Base-by-base conservation (phyloP, 2,113 vertebrate genomes). In the Brienomyrus brachyistius region DNA sequence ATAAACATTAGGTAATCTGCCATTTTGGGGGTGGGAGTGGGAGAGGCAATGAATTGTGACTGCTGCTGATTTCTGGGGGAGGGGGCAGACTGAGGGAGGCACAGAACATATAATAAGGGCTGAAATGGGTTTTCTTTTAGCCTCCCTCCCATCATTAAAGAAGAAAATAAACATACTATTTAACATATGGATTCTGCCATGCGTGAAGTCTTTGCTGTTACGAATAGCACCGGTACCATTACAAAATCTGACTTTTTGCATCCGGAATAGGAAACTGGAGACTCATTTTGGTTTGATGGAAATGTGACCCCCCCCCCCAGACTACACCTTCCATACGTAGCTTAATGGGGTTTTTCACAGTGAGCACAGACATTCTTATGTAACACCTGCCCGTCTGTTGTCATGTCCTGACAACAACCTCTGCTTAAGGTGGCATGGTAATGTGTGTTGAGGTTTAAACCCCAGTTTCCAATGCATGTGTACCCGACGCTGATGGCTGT, bases 1-100 rank as follows among this genome's bases (percentile, higher is more conserved):
- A 91, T 91, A 6, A 91, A 85, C 31, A 40, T 89, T 92, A 92
- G 85, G 43, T 87, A 62, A 88, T 91, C 74, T 91, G n/a, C 17
- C 40, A 84, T 54, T n/a, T 74, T 62, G 23, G 15, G 35, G 35
- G 87, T n/a, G 40, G 43, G 31, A 45, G 87, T n/a, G 40, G 43
- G 31, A 45, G 17, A 11, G 74, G 9, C 23, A 31, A 17, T 43
- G 31, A 52, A 54, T 89, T 89, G 35, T 9, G 31, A 6, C 13
- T 84, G 80, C 89, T 84, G 89, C 80, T 89, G 80, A 89, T 48
- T 51, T 83, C 74, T 40, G n/a, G 52, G 77, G 27, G 17, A 31
- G 21, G 23, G 8, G 77, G 19, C 19, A 0, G 40, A 35, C 19
- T 43, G 51, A 10, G 66, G 27, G 40, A 35, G 74, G 21, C 43